These are phyloP conservation scores for Harmothoe impar DNA, from an alignment of 2,888 invertebrate genomes.

Conservation along the genomic window DNA sequence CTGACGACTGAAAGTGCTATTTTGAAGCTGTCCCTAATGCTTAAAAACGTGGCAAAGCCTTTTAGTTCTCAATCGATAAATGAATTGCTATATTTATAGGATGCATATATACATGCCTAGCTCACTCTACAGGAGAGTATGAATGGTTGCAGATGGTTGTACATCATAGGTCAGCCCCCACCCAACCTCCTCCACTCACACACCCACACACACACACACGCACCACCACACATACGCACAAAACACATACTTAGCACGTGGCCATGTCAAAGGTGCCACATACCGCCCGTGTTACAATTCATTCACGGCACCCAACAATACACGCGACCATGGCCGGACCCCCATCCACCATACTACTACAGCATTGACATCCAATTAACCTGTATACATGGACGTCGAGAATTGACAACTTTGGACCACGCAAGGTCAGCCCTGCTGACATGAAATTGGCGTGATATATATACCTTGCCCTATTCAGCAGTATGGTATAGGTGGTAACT, in stretches of 20 bases:
- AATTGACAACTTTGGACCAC: background rate
- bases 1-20: too few species aligned
- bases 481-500: too few species aligned
- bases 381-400: background rate
- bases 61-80: too few species aligned
- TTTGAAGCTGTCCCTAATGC: too few species aligned
- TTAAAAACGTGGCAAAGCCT: too few species aligned
- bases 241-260: conserved; percentile 15
- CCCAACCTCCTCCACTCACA: background rate
- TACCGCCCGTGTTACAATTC: background rate
- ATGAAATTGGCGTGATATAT: too few species aligned
- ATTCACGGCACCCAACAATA: conserved; percentile 5
- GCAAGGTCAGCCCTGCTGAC: background rate
- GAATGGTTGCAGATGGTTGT: background rate
- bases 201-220: background rate
- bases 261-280: conserved; percentile 1
- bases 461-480: too few species aligned
- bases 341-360: background rate
- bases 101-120: too few species aligned
- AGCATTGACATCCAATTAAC: background rate
- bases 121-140: background rate
- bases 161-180: background rate
- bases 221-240: background rate
- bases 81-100: too few species aligned
- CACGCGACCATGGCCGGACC: background rate